Base-by-base conservation (phyloP, 2,113 vertebrate genomes). In the Prietella phreatophila region DNA sequence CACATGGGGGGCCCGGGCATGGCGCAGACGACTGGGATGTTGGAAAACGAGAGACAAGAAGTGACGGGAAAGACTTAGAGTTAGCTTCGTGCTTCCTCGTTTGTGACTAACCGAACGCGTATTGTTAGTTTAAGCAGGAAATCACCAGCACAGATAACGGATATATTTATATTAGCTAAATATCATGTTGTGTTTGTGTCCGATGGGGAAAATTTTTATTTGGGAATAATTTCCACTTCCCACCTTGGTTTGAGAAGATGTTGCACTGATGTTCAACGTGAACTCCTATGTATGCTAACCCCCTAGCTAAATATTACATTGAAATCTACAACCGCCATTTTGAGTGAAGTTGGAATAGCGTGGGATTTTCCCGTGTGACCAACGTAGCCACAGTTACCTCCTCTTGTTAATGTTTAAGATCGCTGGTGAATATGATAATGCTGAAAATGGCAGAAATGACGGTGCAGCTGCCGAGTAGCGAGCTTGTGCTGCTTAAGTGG, bases 41-140 rank as follows among this genome's bases (percentile, higher is more conserved):
- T 91, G 42, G 75, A 61, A 89, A 87, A 82, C 81, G 84, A 86
- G 90, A 89, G 84, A 75, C 19, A 11, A 88, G 88, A 92, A 90
- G 86, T 91, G 88, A 83, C 84, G 86, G 88, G 85, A 90, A 76
- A 53, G 85, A 87, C 42, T 4, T 78, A 42, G 42, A 47, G 42
- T 78, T 47, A 78, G 75, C 39, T 69, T 84, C 14, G 20, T 7
- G 42, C 42, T 47, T 42, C 6, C 42, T 47, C 42, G 6, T 47
- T 47, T 47, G 42, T 47, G 42, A 47, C 42, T 7, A 47, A 7
- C 0, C 42, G 5, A 17, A 33, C 5, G 2, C 15, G 13, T 69
- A 63, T 22, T 7, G 22, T 60, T 4, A 27, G 8, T 63, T 63
- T 13, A 11, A 63, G 10, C 27, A 10, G 9, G 6, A 25, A 6